Evolutionary conservation across 1,140 invertebrate genomes (phyloP).

Genomic region (Rhizoglyphus robini): DNA sequence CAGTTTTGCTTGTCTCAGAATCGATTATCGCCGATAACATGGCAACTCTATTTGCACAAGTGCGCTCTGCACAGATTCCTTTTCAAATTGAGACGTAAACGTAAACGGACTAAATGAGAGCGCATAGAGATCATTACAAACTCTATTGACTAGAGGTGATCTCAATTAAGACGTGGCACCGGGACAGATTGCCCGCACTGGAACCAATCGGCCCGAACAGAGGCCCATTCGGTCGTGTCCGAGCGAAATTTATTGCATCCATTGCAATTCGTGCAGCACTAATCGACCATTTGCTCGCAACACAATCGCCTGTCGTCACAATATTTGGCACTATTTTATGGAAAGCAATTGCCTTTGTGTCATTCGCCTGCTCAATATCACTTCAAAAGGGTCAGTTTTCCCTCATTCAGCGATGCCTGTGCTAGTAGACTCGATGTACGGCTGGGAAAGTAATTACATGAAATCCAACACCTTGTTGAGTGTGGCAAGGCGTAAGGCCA

Average conservation of each 20-base stretch:
- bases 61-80: background rate
- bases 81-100: background rate
- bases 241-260: background rate
- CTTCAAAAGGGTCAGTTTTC: too few species aligned
- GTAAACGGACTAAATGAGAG: background rate
- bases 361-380: too few species aligned
- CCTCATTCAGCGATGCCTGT: too few species aligned
- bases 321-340: slow-evolving; percentile 7
- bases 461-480: too few species aligned
- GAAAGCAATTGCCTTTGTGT: too few species aligned
- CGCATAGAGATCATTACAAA: background rate
- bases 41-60: slow-evolving; percentile 1
- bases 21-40: too few species aligned
- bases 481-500: too few species aligned
- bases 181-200: background rate
- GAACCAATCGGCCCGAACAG: background rate
- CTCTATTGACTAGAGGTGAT: slow-evolving; percentile 7
- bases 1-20: too few species aligned
- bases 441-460: too few species aligned
- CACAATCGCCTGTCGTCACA: background rate
- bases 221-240: background rate
- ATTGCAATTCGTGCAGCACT: background rate
- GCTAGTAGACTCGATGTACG: too few species aligned
- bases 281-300: background rate
- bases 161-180: background rate